These are phyloP conservation scores for Melanostoma mellinum DNA, from an alignment of 2,888 invertebrate species.

Conservation along the genomic window DNA sequence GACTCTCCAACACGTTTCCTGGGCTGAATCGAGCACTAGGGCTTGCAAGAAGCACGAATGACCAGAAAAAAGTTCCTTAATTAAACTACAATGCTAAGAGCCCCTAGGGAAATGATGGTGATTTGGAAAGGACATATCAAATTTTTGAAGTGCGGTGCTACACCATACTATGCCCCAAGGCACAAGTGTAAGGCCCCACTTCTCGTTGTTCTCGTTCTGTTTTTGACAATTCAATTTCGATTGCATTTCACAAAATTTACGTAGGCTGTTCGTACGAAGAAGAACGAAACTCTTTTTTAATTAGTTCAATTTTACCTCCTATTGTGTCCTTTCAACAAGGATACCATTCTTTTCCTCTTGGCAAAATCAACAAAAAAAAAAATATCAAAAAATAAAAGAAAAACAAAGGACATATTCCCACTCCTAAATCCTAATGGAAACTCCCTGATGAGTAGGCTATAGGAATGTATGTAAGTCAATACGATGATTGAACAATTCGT, in stretches of 20 bases:
- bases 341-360: neutral
- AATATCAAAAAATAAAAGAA: slow-evolving; percentile 10
- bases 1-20: slow-evolving; percentile 60
- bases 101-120: slow-evolving; percentile 55
- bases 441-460: slow-evolving; percentile 20
- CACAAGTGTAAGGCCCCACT: slow-evolving; percentile 52
- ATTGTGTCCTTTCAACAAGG: slow-evolving; percentile 34
- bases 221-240: slow-evolving; percentile 72
- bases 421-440: neutral
- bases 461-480: slow-evolving; percentile 28
- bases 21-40: slow-evolving; percentile 5
- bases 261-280: slow-evolving; percentile 2
- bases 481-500: slow-evolving; percentile 63
- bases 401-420: neutral
- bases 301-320: slow-evolving; percentile 69
- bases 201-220: slow-evolving; percentile 39
- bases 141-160: slow-evolving; percentile 54
- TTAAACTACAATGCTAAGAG: slow-evolving; percentile 67
- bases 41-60: slow-evolving; percentile 17
- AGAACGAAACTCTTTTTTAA: slow-evolving; percentile 58
- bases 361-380: too few relatives aligned
- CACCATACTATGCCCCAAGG: slow-evolving; percentile 36
- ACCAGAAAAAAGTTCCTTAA: slow-evolving; percentile 52
- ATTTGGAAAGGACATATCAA: slow-evolving; percentile 65
- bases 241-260: slow-evolving; percentile 46